Percentiles rank a stretch among this genome's conserved stretches.
These are phyloP conservation scores for Motacilla tschutschensis DNA, from an alignment of 2,113 vertebrate species.

Conservation along the genomic window DNA sequence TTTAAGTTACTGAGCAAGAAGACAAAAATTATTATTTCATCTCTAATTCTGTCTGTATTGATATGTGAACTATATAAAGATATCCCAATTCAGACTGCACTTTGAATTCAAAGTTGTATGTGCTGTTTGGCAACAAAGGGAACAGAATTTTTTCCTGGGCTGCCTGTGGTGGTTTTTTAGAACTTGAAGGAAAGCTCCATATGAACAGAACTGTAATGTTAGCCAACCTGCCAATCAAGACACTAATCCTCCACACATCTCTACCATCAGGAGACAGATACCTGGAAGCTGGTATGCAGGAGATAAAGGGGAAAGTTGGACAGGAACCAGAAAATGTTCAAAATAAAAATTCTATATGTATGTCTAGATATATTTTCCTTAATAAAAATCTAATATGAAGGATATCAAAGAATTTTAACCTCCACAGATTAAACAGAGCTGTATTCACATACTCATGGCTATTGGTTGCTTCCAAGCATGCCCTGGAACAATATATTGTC, in stretches of 20 bases:
- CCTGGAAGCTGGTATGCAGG: conserved; percentile 71
- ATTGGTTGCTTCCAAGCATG: neutral
- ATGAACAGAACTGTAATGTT: conserved; percentile 75
- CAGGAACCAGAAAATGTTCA: conserved; percentile 47
- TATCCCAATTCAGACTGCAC: conserved; percentile 10
- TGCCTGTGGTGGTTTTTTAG: conserved; percentile 46
- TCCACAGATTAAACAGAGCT: neutral
- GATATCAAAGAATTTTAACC: neutral
- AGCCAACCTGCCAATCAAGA: conserved; percentile 82
- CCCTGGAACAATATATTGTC: neutral
- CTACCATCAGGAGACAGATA: conserved; percentile 77
- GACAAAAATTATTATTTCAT: neutral
- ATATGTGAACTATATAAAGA: conserved; percentile 6
- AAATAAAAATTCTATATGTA: conserved; percentile 33
- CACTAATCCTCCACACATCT: conserved; percentile 80
- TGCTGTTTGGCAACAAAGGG: conserved; percentile 44
- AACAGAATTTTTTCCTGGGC: conserved; percentile 31
- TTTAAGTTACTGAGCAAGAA: neutral
- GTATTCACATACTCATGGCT: neutral
- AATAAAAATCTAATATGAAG: neutral
- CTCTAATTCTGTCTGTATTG: neutral
- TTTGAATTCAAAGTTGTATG: conserved; percentile 47
- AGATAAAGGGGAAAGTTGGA: conserved; percentile 75
- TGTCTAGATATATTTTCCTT: conserved; percentile 21
- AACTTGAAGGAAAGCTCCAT: conserved; percentile 67